Percentiles rank a stretch among this genome's conserved stretches.
phyloP scores from a whole-genome alignment of 2,113 vertebrate species.

The Gasterosteus aculeatus region DNA sequence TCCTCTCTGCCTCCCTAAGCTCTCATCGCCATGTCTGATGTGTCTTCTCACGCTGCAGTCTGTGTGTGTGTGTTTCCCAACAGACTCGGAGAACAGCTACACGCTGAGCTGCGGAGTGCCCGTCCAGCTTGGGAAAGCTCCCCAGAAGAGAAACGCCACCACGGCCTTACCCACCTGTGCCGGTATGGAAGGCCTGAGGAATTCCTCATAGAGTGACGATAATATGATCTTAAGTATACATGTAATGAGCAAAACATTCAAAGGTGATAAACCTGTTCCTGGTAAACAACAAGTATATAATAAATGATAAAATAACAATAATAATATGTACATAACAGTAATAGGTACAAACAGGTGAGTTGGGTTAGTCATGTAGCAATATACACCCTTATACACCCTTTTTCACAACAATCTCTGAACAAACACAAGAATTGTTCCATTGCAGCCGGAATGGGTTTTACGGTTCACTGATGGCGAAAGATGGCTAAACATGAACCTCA shows the following conservation, averaged over 20 bases:
- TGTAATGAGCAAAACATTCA: background rate
- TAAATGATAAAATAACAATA: no score
- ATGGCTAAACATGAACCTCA: no score
- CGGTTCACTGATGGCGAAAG: no score
- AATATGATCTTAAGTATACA: background rate
- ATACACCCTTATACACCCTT: no score
- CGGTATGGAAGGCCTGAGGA: slow-evolving; percentile 75
- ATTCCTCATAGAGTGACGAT: background rate
- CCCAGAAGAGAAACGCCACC: slow-evolving; percentile 83
- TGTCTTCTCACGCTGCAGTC: background rate
- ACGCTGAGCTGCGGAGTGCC: slow-evolving; percentile 90
- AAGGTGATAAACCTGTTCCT: background rate
- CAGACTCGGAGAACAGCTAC: slow-evolving; percentile 94
- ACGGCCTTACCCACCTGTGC: slow-evolving; percentile 81
- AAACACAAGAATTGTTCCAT: no score
- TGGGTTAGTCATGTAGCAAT: no score
- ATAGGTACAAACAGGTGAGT: no score
- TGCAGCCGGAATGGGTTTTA: no score
- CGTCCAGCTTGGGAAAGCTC: slow-evolving; percentile 81
- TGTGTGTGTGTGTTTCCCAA: slow-evolving; percentile 20
- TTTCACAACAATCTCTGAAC: no score
- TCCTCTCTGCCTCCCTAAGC: background rate
- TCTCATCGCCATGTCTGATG: background rate
- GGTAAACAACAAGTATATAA: background rate
- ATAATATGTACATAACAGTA: no score